Evolutionary conservation across 2,888 invertebrate species (phyloP).

Genomic region (Eilema caniola): DNA sequence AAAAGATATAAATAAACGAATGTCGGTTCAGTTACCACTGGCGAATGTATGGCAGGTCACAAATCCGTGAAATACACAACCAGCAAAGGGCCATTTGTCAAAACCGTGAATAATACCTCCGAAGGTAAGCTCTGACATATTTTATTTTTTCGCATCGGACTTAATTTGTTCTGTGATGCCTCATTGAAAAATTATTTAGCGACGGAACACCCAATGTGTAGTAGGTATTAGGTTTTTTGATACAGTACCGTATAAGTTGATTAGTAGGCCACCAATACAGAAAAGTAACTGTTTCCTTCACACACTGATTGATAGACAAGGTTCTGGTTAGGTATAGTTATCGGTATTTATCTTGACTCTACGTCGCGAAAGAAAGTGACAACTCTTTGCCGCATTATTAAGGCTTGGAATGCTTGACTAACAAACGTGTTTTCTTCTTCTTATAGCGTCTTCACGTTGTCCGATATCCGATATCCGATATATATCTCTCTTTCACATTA

Average conservation of each 20-base stretch:
- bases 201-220: constrained; percentile 57
- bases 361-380: no score
- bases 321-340: no score
- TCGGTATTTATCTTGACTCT: no score
- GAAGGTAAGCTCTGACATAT: constrained; percentile 60
- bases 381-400: no score
- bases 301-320: no score
- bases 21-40: constrained; percentile 47
- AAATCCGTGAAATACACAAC: constrained; percentile 78
- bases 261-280: neutral
- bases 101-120: constrained; percentile 73
- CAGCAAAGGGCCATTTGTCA: constrained; percentile 72
- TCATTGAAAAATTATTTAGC: constrained; percentile 55
- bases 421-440: no score
- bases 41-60: constrained; percentile 64
- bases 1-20: constrained; percentile 37
- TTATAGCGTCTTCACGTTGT: no score
- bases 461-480: no score
- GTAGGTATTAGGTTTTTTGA: neutral
- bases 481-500: no score
- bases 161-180: constrained; percentile 64
- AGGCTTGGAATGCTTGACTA: no score
- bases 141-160: constrained; percentile 73
- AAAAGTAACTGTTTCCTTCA: neutral
- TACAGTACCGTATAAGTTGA: neutral